phyloP scores from a whole-genome alignment of 2,888 invertebrate genomes.

The Idaea straminata region DNA sequence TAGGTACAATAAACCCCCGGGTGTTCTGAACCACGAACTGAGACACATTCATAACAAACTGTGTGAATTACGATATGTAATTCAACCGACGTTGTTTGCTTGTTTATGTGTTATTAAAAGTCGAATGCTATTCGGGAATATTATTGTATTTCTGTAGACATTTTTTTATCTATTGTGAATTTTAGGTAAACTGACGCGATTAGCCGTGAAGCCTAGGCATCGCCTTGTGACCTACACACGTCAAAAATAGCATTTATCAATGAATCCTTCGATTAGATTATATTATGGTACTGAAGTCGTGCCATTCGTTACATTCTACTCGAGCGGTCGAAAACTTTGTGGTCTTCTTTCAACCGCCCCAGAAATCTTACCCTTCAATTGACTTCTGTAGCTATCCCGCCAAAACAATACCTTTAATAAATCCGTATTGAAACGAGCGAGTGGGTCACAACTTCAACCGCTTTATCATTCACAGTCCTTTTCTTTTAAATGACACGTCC shows the following conservation, averaged over 20 bases:
- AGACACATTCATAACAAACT: slow-evolving; percentile 25
- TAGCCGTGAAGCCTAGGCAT: no score
- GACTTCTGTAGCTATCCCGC: background rate
- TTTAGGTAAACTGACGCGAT: no score
- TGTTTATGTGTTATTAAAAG: background rate
- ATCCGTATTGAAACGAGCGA: background rate
- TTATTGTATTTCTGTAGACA: no score
- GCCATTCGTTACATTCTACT: no score
- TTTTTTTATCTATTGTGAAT: no score
- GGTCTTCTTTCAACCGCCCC: background rate
- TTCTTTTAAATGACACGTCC: slow-evolving; percentile 9
- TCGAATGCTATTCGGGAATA: no score
- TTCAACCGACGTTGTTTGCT: background rate
- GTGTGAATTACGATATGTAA: slow-evolving; percentile 2
- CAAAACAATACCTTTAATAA: background rate
- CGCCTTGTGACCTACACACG: no score
- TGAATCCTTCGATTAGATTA: no score
- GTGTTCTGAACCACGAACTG: slow-evolving; percentile 15
- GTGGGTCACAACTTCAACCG: background rate
- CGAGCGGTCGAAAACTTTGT: no score
- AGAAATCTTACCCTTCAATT: background rate
- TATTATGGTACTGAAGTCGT: no score
- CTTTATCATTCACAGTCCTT: slow-evolving; percentile 13
- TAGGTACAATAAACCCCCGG: background rate
- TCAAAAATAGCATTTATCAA: no score